Conservation (phyloP, 2,797 vertebrate species). For the Sarcophilus harrisii region DNA sequence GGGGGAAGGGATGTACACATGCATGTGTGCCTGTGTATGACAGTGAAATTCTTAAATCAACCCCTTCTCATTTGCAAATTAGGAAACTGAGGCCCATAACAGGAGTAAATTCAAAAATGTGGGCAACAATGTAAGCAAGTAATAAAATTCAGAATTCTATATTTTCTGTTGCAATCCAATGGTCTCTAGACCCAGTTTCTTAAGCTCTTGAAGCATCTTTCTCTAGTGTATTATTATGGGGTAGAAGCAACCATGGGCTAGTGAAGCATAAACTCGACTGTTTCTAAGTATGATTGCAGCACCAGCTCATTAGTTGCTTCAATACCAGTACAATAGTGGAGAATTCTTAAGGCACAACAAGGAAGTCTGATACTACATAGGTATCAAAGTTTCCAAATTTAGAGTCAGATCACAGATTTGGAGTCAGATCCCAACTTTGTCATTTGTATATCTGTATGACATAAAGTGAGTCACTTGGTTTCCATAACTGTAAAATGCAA, state of each 20-base stretch:
- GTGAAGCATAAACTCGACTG: background rate
- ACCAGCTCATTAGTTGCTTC: background rate
- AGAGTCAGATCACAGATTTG: background rate
- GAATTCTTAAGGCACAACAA: background rate
- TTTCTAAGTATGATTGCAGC: background rate
- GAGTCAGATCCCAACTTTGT: background rate
- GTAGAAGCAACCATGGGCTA: background rate
- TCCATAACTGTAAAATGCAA: background rate
- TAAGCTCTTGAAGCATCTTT: background rate
- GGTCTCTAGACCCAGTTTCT: background rate
- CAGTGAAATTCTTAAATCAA: background rate
- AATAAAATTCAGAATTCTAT: slow-evolving; percentile 7
- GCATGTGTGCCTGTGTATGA: background rate
- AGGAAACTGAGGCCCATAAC: slow-evolving; percentile 29
- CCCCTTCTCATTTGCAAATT: slow-evolving; percentile 2
- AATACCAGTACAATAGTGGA: background rate
- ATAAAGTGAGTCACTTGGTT: background rate
- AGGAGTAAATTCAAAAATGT: slow-evolving; percentile 8
- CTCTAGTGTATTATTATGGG: background rate
- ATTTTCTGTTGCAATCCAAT: background rate
- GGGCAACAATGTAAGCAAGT: background rate
- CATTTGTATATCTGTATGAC: background rate
- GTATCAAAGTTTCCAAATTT: background rate
- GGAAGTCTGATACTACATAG: background rate
- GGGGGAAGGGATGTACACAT: too few species aligned